Evolutionary conservation across 2,888 invertebrate species (phyloP).

Genomic region (Orthosia incerta): DNA sequence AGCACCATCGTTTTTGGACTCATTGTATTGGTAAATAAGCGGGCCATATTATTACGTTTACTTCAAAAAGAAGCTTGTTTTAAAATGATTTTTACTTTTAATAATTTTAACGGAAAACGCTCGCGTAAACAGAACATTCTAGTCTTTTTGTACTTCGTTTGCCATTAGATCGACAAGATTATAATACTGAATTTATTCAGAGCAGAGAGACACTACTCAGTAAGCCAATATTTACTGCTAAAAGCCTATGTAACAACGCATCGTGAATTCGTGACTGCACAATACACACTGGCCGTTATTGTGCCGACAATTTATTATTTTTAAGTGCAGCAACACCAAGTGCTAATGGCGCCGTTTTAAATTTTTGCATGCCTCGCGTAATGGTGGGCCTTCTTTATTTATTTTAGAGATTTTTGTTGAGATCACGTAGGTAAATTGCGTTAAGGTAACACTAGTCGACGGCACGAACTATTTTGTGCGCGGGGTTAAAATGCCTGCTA

Average conservation of each 20-base stretch:
- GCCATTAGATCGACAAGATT: background rate
- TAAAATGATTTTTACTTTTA: too few species aligned
- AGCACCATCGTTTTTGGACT: too few species aligned
- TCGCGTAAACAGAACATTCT: too few species aligned
- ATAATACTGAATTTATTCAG: background rate
- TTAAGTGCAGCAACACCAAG: constrained; percentile 42
- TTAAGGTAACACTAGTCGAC: too few species aligned
- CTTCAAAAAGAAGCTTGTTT: too few species aligned
- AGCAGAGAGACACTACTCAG: background rate
- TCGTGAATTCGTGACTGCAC: constrained; percentile 65
- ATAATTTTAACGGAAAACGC: too few species aligned
- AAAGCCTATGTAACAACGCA: constrained; percentile 23
- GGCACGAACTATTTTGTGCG: too few species aligned
- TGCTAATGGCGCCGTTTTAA: constrained; percentile 53
- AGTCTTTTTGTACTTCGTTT: background rate
- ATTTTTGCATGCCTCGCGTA: constrained; percentile 57
- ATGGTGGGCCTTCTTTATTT: constrained; percentile 23
- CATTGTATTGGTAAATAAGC: too few species aligned
- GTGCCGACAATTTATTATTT: constrained; percentile 37
- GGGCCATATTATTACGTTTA: too few species aligned
- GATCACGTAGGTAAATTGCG: constrained; percentile 1
- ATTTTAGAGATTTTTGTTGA: constrained; percentile 12
- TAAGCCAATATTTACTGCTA: constrained; percentile 14
- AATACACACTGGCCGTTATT: constrained; percentile 52
- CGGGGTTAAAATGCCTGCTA: too few species aligned